Conservation (phyloP, 1,140 invertebrate species). For the Lepeophtheirus salmonis region DNA sequence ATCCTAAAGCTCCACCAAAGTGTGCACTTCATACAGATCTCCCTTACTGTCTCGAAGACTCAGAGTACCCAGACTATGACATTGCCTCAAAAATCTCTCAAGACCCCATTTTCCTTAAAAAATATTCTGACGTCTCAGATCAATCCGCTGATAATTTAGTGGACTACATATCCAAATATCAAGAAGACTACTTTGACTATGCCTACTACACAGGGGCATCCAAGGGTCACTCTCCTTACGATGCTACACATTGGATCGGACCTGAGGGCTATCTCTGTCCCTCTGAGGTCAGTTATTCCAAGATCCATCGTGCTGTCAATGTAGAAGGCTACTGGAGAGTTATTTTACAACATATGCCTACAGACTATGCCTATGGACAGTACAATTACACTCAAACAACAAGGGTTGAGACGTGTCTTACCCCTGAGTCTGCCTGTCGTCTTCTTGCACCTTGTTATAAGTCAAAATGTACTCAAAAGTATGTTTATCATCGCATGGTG, state of each 20-base stretch:
- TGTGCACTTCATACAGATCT: constrained; percentile 22
- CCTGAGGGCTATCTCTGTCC: constrained; percentile 25
- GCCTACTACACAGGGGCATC: constrained; percentile 22
- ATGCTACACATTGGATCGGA: constrained; percentile 21
- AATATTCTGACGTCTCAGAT: constrained; percentile 22
- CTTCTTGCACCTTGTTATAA: constrained; percentile 22
- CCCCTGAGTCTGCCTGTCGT: constrained; percentile 20
- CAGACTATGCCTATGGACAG: constrained; percentile 19
- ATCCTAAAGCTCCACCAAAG: constrained; percentile 21
- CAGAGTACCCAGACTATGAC: constrained; percentile 23
- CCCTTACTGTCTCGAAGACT: constrained; percentile 21
- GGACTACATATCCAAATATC: constrained; percentile 19
- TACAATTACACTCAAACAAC: constrained; percentile 23
- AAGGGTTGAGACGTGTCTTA: constrained; percentile 21
- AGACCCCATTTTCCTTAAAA: constrained; percentile 22
- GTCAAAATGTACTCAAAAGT: constrained; percentile 22
- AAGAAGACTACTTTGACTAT: constrained; percentile 22
- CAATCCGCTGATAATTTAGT: constrained; percentile 24
- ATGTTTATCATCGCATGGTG: constrained; percentile 22
- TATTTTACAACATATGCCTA: constrained; percentile 19
- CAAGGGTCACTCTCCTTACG: constrained; percentile 21
- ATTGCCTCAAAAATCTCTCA: constrained; percentile 21
- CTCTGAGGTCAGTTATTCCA: constrained; percentile 20
- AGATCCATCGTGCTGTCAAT: constrained; percentile 22
- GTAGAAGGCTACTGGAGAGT: constrained; percentile 23